These are phyloP conservation scores for Anastatus disparis DNA, from an alignment of 1,140 invertebrate genomes.

Conservation along the genomic window DNA sequence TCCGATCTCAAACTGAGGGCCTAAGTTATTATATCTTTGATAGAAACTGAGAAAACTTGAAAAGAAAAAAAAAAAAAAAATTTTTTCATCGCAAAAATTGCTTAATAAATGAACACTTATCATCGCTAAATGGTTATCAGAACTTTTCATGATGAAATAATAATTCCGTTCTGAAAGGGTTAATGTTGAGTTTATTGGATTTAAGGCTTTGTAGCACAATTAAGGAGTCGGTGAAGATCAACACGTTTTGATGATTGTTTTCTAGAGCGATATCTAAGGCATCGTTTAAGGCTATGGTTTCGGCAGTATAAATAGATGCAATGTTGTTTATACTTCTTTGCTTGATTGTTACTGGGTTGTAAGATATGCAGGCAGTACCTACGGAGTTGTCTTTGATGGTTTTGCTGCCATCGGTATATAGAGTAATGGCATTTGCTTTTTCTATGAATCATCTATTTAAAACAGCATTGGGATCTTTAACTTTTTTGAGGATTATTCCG, in stretches of 20 bases:
- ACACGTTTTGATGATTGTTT: background rate
- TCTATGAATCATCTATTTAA: background rate
- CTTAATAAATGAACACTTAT: too few species aligned
- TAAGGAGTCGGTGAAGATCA: background rate
- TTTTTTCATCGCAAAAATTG: too few species aligned
- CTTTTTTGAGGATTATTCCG: too few species aligned
- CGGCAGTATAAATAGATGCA: background rate
- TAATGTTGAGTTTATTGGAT: background rate
- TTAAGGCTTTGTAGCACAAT: background rate
- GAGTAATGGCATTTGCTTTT: background rate
- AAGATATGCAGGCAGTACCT: background rate
- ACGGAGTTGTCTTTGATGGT: background rate
- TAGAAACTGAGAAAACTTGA: too few species aligned
- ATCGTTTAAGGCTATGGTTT: background rate
- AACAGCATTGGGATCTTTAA: too few species aligned
- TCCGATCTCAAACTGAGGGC: too few species aligned
- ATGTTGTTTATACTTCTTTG: background rate
- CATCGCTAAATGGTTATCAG: too few species aligned
- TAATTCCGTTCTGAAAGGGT: too few species aligned
- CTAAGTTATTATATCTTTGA: too few species aligned
- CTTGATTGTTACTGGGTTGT: too few species aligned
- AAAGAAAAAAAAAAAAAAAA: too few species aligned
- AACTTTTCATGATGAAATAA: too few species aligned
- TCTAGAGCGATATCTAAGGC: background rate
- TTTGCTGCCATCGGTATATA: slow-evolving; percentile 3